Evolutionary conservation across 2,113 vertebrate genomes (phyloP), one percentile per base, ranked within the genome.

Genomic region (Galemys pyrenaicus): DNA sequence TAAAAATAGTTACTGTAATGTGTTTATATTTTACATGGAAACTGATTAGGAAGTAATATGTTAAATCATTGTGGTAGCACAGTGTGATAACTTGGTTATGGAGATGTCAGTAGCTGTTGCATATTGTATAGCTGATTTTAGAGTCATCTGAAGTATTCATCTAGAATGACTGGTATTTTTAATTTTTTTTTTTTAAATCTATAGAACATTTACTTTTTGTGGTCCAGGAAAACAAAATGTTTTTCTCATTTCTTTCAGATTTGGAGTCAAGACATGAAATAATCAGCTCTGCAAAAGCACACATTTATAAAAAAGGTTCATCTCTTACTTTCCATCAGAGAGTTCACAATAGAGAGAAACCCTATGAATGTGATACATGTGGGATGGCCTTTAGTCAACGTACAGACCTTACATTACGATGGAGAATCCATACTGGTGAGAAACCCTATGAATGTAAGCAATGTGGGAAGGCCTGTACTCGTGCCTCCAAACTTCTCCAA

Each of bases 181-280:
- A 8, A 56, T 56, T 56, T 56, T 56, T 56, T 56, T 56, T 56
- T 6, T 6, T 15, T 22, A 22, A 16, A 56, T 56, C 37, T 94
- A 4, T 65, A 58, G 41, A 82, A 60, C 39, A 81, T 51, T 41
- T 64, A 74, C n/a, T 54, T 79, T 75, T 54, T 73, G 37, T 68
- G 41, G 6, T 58, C 68, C 49, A 87, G 58, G 24, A 87, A 91
- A 89, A 78, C 35, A 54, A 87, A 64, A 54, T 79, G 11, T 89
- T 78, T 89, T 89, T 68, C 28, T 56, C 54, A 41, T 86, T 70
- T 86, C 60, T 79, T 54, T 79, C 67, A 89, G 60, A 89, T 77
- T 51, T 89, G 73, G 12, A 78, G 19, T 89, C 11, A 89, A 78
- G 3, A 32, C 37, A 41, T 65, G 44, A 78, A 89, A 77, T 77